Percentiles rank a stretch among this genome's conserved stretches.
Evolutionary conservation across 2,113 vertebrate species (phyloP).

Genomic region (Camelus dromedarius): DNA sequence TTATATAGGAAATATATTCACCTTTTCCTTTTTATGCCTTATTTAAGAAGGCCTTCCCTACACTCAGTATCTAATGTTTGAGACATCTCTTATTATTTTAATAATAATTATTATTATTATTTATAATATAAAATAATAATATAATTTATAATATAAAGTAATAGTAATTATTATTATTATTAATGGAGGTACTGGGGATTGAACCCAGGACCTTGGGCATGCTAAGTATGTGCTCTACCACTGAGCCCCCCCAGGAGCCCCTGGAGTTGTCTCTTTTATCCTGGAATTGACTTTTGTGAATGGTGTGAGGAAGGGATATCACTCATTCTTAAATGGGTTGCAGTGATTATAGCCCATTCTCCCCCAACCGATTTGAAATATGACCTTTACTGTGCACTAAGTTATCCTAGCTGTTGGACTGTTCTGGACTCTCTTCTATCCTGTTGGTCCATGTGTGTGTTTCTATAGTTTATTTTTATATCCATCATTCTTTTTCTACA

Average conservation of each 20-base stretch:
- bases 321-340: neutral
- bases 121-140: too few species aligned
- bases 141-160: too few species aligned
- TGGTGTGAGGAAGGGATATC: neutral
- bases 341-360: neutral
- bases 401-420: neutral
- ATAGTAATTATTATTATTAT: too few species aligned
- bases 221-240: too few species aligned
- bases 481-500: neutral
- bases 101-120: too few species aligned
- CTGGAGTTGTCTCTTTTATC: neutral
- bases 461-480: neutral
- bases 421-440: neutral
- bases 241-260: too few species aligned
- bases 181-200: too few species aligned
- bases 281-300: neutral
- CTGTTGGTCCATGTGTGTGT: neutral
- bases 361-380: neutral
- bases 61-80: neutral
- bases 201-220: too few species aligned
- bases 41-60: neutral
- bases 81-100: neutral
- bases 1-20: neutral
- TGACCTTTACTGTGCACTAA: neutral
- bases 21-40: neutral